phyloP scores from a whole-genome alignment of 1,140 invertebrate genomes.

The Ridgeia piscesae region DNA sequence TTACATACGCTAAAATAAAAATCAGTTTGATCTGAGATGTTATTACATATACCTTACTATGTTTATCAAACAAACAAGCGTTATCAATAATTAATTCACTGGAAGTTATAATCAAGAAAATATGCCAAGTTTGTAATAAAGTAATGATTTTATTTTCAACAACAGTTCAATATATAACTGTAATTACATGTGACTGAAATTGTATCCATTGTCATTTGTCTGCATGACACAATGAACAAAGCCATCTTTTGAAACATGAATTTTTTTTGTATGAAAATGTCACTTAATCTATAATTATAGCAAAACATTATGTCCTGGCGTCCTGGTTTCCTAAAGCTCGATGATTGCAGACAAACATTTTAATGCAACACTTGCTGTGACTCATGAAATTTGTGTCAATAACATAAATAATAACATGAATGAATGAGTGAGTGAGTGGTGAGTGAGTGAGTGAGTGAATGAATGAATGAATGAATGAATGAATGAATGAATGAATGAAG shows the following conservation, averaged over 20 bases:
- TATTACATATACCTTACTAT: too few relatives aligned
- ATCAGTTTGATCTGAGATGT: too few relatives aligned
- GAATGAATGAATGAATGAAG: too few relatives aligned
- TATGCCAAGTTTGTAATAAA: too few relatives aligned
- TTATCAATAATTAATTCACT: background rate
- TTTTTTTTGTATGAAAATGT: background rate
- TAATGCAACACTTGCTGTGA: background rate
- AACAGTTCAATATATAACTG: background rate
- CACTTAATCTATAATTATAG: background rate
- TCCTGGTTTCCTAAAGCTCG: background rate
- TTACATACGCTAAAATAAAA: too few relatives aligned
- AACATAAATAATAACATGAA: too few relatives aligned
- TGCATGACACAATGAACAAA: background rate
- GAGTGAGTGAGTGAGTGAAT: too few relatives aligned
- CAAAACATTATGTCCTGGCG: background rate
- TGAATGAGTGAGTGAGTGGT: too few relatives aligned
- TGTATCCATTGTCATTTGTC: background rate
- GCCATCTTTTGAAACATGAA: too few relatives aligned
- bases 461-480: too few relatives aligned
- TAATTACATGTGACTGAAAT: background rate
- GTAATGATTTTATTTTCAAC: background rate
- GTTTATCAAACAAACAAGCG: conserved; percentile 26
- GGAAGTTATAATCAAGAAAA: background rate
- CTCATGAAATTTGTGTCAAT: too few relatives aligned
- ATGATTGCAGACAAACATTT: background rate